Base-by-base conservation (phyloP, 2,113 vertebrate species). In the Sprattus sprattus region DNA sequence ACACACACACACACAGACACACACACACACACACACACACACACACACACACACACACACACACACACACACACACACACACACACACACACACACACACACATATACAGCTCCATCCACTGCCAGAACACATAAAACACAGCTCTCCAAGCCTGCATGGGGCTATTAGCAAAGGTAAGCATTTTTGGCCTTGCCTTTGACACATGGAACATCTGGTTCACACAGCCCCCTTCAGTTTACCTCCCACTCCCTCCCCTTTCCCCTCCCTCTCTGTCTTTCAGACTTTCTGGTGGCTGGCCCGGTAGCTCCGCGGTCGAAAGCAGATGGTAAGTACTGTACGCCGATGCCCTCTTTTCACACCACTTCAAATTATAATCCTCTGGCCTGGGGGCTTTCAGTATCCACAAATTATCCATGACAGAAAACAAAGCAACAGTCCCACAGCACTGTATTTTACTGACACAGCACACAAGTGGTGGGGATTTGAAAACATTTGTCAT, bases 211-310 rank as follows among this genome's bases (percentile, higher is more conserved):
- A 90, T 90, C 89, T 91, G 88, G 86, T 92, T 87, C 18, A 47
- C 86, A 57, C 83, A 22, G 46, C 78, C 81, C 86, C 64, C 82
- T 87, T 88, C 84, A 20, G 83, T 84, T 86, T 89, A 78, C 60
- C 60, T 85, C 44, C 11, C 28, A 54, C 54, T 71, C 82, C 81
- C 47, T 39, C 9, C 52, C 45, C 52, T 44, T 81, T 78, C 82
- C 45, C 39, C 39, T 39, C 88, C 88, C 90, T 9, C 47, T 57
- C 83, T 45, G 85, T 86, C 50, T 85, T 28, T 71, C 81, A 96
- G 95, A 92, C 3, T 87, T 93, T 60, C 86, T 94, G 87, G 93
- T 94, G 83, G 95, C 94, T 9, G 92, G 92, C 71, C 95, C 95
- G 1, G 46, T 95, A 28, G 87, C 13, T 52, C 67, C 89, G 49